A percentile compares a stretch with the other conserved stretches of the same genome.
Evolutionary conservation across 2,888 invertebrate genomes (phyloP).

Genomic region (Zygothrica quintamaculata): DNA sequence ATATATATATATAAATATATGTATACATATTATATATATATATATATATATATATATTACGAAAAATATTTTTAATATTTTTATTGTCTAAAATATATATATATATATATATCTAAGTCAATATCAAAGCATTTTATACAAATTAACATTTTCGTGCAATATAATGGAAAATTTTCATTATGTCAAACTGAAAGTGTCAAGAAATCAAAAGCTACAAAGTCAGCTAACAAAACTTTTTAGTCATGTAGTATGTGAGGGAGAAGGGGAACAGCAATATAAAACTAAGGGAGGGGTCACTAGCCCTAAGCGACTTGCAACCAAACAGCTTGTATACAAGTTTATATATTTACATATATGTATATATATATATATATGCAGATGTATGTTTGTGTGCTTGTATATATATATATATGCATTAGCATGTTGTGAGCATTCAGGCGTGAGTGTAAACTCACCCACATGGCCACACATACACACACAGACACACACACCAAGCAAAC

Average conservation of each 20-base stretch:
- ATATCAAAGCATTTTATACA: no score
- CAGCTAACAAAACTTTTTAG: constrained; percentile 27
- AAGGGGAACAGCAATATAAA: no score
- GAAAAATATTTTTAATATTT: no score
- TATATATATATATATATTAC: no score
- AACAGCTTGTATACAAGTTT: neutral
- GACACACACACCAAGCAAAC: constrained; percentile 4
- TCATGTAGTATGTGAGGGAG: neutral
- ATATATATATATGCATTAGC: constrained; percentile 21
- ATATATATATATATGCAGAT: neutral
- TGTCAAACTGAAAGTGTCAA: constrained; percentile 7
- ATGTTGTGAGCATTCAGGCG: constrained; percentile 49
- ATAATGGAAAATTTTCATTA: constrained; percentile 29
- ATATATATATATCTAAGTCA: no score
- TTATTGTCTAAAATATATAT: no score
- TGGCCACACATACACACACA: constrained; percentile 9
- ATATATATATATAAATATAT: no score
- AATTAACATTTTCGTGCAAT: constrained; percentile 39
- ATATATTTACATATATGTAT: neutral
- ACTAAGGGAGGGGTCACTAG: constrained; percentile 17
- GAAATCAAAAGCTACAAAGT: constrained; percentile 26
- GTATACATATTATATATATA: no score
- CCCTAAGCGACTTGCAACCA: constrained; percentile 6
- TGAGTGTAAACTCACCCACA: constrained; percentile 30
- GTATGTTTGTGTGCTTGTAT: neutral